Evolutionary conservation across 2,113 vertebrate genomes (phyloP), one percentile per base, ranked within the genome.

Genomic region (Uria lomvia): DNA sequence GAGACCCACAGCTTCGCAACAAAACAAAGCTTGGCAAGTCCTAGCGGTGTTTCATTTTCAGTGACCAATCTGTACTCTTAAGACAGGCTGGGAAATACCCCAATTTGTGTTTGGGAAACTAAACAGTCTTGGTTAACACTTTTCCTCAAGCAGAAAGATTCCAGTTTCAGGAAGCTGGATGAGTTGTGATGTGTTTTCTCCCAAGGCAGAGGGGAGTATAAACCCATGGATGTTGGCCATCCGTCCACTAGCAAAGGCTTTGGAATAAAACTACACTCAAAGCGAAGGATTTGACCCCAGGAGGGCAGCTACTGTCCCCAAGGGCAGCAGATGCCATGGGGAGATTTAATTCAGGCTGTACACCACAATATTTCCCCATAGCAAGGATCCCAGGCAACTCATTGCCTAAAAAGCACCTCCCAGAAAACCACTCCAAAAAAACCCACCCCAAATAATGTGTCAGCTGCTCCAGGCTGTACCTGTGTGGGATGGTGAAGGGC

Each of bases 401-500:
- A 13, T 40, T n/a, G 21, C 56, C 49, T 38, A 58, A 84, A 70
- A 0, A 4, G 17, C 67, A 56, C 8, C 70, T 90, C 62, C 29
- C 53, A 62, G 56, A 49, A 75, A 81, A 68, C 3, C 36, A 30
- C 19, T 59, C 42, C 2, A 24, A n/a, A 84, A 68, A 34, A 14
- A 11, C 8, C 1, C 36, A 0, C 1, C 29, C 29, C 10, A 4
- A 38, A 76, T 4, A 26, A 52, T 0, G 0, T 0, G 11, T 3
- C 12, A 22, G 59, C 24, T 0, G 0, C 53, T 63, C 34, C 34
- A 42, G 55, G n/a, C 47, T 3, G 84, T 83, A 99, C 99, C 99
- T 98, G 94, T 99, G 99, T 0, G 99, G 99, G 94, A 99, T 99
- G 52, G 99, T 99, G 80, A 99, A 99, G 24, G 99, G 99, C 50